Conservation (phyloP, 2,888 invertebrate genomes). For the Formica aserva region DNA sequence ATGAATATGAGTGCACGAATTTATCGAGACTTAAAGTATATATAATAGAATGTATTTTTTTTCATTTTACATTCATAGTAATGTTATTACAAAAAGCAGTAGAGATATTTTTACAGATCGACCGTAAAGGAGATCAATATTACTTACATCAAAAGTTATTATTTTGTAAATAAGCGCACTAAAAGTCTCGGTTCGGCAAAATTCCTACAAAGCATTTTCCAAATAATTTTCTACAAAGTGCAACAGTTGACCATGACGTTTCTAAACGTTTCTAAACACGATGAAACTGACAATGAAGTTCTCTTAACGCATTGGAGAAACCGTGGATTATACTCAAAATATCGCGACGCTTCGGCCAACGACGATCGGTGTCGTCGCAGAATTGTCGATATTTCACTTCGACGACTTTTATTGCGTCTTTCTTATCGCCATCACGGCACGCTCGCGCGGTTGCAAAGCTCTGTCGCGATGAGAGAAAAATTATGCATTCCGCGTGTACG, state of each 20-base stretch:
- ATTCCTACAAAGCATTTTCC: constrained; percentile 36
- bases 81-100: not conserved
- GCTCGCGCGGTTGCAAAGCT: constrained; percentile 25
- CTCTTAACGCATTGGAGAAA: constrained; percentile 18
- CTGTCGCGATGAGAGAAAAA: constrained; percentile 43
- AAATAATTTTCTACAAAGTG: constrained; percentile 52
- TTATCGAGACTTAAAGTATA: not conserved
- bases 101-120: not conserved
- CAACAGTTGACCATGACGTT: constrained; percentile 62
- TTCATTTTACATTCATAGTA: not conserved
- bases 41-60: not conserved
- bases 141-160: not conserved
- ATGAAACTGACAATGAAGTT: constrained; percentile 17
- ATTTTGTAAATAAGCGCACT: not conserved
- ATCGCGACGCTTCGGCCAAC: constrained; percentile 10
- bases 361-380: not conserved
- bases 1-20: not conserved
- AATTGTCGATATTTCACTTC: constrained; percentile 21
- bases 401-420: constrained; percentile 20
- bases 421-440: constrained; percentile 24
- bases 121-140: not conserved
- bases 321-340: constrained; percentile 42
- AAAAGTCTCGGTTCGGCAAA: not conserved
- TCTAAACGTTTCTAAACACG: constrained; percentile 39
- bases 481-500: constrained; percentile 60